Conservation (phyloP, 2,888 invertebrate species). For the Eulithis testata region DNA sequence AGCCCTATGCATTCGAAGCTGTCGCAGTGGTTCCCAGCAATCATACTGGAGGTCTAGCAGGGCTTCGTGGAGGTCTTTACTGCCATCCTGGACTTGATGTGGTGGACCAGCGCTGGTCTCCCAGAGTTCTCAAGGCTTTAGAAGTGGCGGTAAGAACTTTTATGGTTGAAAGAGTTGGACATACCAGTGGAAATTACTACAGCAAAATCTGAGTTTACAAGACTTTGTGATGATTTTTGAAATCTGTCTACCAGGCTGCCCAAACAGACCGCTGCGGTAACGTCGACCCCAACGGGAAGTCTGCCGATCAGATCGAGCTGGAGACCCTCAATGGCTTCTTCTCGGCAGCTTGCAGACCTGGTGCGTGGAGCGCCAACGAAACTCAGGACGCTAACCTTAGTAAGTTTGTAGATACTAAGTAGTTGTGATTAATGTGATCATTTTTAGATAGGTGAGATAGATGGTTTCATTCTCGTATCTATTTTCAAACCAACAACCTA, state of each 20-base stretch:
- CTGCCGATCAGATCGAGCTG: conserved; percentile 86
- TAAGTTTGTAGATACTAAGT: conserved; percentile 61
- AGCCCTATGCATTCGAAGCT: conserved; percentile 82
- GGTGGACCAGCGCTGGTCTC: conserved; percentile 83
- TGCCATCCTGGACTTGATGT: conserved; percentile 88
- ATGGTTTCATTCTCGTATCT: no score
- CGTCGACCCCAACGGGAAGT: conserved; percentile 49
- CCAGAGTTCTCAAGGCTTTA: conserved; percentile 85
- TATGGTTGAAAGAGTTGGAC: background rate
- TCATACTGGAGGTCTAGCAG: conserved; percentile 74
- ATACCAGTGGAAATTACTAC: no score
- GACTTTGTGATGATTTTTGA: background rate
- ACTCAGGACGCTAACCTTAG: conserved; percentile 83
- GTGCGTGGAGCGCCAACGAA: conserved; percentile 85
- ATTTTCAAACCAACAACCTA: no score
- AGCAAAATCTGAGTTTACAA: no score
- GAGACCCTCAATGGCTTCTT: conserved; percentile 86
- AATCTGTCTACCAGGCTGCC: conserved; percentile 55
- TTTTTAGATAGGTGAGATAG: no score
- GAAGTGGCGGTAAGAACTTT: conserved; percentile 74
- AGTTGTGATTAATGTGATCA: no score
- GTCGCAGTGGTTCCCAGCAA: conserved; percentile 83
- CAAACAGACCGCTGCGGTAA: conserved; percentile 64
- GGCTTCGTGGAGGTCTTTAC: conserved; percentile 80
- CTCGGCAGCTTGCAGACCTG: conserved; percentile 89